Conservation (phyloP, 2,797 vertebrate genomes). For the Buphagus erythrorhynchus region DNA sequence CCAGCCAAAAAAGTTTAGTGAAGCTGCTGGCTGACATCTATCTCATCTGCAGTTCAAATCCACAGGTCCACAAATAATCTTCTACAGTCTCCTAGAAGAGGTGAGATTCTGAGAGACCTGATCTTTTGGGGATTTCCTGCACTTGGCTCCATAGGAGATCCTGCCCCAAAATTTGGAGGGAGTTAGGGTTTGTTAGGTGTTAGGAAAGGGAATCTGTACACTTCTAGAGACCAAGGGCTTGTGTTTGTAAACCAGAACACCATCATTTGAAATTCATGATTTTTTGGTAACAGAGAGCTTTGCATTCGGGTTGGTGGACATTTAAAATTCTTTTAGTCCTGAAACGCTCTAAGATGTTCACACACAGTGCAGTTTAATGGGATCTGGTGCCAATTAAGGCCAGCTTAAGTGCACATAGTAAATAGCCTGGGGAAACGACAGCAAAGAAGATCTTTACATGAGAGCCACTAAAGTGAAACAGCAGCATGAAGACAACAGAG, state of each 20-base stretch:
- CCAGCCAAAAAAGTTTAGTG: not conserved
- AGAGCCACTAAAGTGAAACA: not conserved
- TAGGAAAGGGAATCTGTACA: not conserved
- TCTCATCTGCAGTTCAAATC: not conserved
- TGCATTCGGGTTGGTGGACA: not conserved
- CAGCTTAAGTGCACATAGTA: not conserved
- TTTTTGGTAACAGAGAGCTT: not conserved
- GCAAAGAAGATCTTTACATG: not conserved
- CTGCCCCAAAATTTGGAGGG: not conserved
- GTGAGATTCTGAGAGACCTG: not conserved
- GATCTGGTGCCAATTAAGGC: not conserved
- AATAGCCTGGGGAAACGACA: not conserved
- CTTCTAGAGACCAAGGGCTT: not conserved
- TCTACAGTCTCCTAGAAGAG: not conserved
- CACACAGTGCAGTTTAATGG: not conserved
- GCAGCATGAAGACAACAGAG: not conserved
- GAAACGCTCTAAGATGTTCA: not conserved
- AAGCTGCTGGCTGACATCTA: not conserved
- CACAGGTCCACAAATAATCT: not conserved
- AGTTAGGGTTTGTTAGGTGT: not conserved
- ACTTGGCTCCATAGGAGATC: not conserved
- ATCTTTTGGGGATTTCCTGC: not conserved
- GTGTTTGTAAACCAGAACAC: not conserved
- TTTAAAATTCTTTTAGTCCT: not conserved
- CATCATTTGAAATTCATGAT: not conserved